Evolutionary conservation across 1,140 invertebrate genomes (phyloP).

Genomic region (Phymastichus coffea): DNA sequence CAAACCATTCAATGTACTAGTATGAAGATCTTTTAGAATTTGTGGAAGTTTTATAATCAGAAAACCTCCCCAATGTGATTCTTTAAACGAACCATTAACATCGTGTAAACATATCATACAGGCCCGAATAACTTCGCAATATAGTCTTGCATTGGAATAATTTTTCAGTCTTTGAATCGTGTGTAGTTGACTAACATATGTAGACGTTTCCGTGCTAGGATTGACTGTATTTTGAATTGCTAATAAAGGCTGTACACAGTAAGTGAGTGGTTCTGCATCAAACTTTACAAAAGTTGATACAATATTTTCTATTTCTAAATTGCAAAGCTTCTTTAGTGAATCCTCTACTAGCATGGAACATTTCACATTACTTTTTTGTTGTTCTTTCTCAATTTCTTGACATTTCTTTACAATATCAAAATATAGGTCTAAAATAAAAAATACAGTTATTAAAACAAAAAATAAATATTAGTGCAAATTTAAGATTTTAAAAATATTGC

Average conservation of each 20-base stretch:
- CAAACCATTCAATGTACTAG: conserved; percentile 51
- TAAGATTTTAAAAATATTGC: conserved; percentile 12
- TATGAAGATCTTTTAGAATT: conserved; percentile 71
- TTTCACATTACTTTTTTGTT: conserved; percentile 62
- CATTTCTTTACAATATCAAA: conserved; percentile 71
- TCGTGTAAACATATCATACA: conserved; percentile 86
- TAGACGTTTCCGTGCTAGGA: conserved; percentile 73
- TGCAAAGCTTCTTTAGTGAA: conserved; percentile 62
- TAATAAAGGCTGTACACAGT: conserved; percentile 73
- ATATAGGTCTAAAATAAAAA: conserved; percentile 59
- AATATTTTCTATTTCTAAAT: conserved; percentile 65
- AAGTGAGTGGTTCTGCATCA: conserved; percentile 67
- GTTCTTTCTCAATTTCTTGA: conserved; percentile 66
- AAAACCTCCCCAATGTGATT: conserved; percentile 90
- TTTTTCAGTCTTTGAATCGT: conserved; percentile 82
- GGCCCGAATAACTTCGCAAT: conserved; percentile 85
- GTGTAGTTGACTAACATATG: conserved; percentile 76
- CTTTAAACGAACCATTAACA: conserved; percentile 71
- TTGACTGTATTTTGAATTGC: conserved; percentile 74
- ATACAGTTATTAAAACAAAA: conserved; percentile 17
- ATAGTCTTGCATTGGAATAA: conserved; percentile 70
- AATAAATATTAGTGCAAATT: conserved; percentile 4
- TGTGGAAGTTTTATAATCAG: conserved; percentile 88
- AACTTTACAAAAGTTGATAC: conserved; percentile 55
- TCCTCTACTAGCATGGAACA: conserved; percentile 61